Evolutionary conservation across 2,113 vertebrate genomes (phyloP), one percentile per base, ranked within the genome.

Genomic region (Epinephelus cyanopodus): DNA sequence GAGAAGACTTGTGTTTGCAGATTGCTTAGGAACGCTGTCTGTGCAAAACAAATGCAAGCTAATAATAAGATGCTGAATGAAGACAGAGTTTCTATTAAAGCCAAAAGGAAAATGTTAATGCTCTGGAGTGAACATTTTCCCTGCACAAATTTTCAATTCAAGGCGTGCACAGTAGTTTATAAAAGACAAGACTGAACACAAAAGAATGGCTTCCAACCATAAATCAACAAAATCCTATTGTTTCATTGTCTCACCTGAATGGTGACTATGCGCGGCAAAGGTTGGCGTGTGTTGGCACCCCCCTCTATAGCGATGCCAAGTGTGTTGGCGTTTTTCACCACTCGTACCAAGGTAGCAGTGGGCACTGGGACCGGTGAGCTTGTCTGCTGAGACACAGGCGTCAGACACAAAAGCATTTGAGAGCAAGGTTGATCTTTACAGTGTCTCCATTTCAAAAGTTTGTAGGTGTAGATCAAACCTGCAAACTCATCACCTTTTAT

Each of bases 231-330:
- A 33, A 19, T 4, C 6, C 5, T 12, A 2, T 14, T 63, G 11
- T 64, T 48, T 25, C 0, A 0, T 45, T 37, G 9, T 48, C 88
- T 52, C 93, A 99, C 98, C 98, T 99, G 98, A 87, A 99, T 97
- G 18, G 97, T 98, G 78, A 98, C 97, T 1, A 99, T 98, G 83
- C 98, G 96, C 5, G 98, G 98, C 92, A 99, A 89, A 0, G 97
- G 98, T 91, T 98, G 98, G 39, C 97, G 96, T 0, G 98, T 97
- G 89, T 99, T 98, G 2, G 97, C 98, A 17, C 98, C 98, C 0
- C 98, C 98, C 88, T 99, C 98, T 3, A 99, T 98, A 88, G 98
- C 98, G 0, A 99, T 98, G 50, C 98, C 98, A 83, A 99, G 63
- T 6, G 97, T 98, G 1, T 93, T 96, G 0, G 97, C 95, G 0